Evolutionary conservation across 2,797 vertebrate species (phyloP), one percentile per base, ranked within the genome.

Genomic region (Dallia pectoralis): DNA sequence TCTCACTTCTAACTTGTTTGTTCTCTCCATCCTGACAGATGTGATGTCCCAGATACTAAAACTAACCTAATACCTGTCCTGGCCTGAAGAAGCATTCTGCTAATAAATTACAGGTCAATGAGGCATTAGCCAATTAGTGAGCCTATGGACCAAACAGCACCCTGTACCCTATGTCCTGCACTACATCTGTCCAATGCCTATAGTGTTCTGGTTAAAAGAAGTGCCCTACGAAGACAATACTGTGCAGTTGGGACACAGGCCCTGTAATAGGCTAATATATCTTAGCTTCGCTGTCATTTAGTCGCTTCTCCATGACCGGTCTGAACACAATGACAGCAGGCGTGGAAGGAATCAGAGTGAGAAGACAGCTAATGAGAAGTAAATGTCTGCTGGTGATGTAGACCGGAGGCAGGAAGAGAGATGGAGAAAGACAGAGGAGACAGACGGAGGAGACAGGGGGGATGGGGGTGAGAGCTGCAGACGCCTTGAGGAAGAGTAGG

Each of bases 41-140:
- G 61, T 32, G 22, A 67, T 69, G 48, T 70, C 67, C 59, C 44
- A 27, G 67, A 49, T 30, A 53, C 36, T 33, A 49, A 68, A 44
- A 32, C 44, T 27, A 71, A 62, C 32, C n/a, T 61, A 48, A 73
- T 77, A 51, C 68, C 49, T 40, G 51, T 29, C 4, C 48, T 4
- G 56, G 48, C 61, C 27, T 61, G 14, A 63, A 19, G 48, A 65
- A 18, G 56, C 49, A 48, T 63, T 79, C 80, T 76, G 74, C 63
- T 78, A 79, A 81, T 85, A 72, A 82, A 82, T 83, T 70, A 76
- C 64, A 72, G 82, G 82, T 76, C 80, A 32, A 86, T 69, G 69
- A 80, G 86, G 84, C 80, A 83, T 84, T 77, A 84, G 78, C 72
- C 85, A 78, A 81, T 83, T 82, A 84, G 67, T 64, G 70, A 12